Evolutionary conservation across 2,888 invertebrate genomes (phyloP), one percentile per base, ranked within the genome.

Genomic region (Aleiodes alternator): DNA sequence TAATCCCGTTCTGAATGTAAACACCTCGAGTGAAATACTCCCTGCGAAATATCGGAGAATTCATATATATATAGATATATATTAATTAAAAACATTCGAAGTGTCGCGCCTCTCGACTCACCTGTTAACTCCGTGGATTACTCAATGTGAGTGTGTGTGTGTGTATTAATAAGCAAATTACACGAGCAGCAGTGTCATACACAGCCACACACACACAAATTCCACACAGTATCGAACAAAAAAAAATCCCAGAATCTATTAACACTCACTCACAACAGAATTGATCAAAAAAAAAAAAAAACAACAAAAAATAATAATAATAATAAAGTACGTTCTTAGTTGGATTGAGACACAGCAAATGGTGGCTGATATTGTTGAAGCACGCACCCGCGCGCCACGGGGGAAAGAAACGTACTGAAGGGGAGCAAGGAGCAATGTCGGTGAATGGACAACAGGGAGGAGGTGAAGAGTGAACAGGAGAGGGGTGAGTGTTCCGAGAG

Each of bases 371-470:
- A 3, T 69, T 78, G 73, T 31, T 16, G 38, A 74, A 72, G 69
- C 61, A 66, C 73, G 76, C 78, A 80, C 72, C 79, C 77, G 75
- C 78, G 76, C 77, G 78, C 77, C 76, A 81, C 80, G 82, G 82
- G 83, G 83, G 74, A 78, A 81, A 80, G 78, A 79, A 80, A 76
- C 81, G 76, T 81, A 80, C 82, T 82, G 83, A 82, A 84, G 83
- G 80, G 81, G 81, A 78, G 80, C 77, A 82, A 84, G 82, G 81
- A 82, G 83, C 81, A 82, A 72, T 71, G 72, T 69, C 56, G 73
- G 77, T 69, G 76, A 75, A 74, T 75, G 68, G 55, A 64, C 38
- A 59, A 31, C n/a, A 55, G 55, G 75, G 48, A 38, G 53, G 31
- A 61, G 50, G 59, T 51, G 69, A 69, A 53, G 50, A 48, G 53